phyloP scores from a whole-genome alignment of 2,888 invertebrate genomes.

The Apamea epomidion region DNA sequence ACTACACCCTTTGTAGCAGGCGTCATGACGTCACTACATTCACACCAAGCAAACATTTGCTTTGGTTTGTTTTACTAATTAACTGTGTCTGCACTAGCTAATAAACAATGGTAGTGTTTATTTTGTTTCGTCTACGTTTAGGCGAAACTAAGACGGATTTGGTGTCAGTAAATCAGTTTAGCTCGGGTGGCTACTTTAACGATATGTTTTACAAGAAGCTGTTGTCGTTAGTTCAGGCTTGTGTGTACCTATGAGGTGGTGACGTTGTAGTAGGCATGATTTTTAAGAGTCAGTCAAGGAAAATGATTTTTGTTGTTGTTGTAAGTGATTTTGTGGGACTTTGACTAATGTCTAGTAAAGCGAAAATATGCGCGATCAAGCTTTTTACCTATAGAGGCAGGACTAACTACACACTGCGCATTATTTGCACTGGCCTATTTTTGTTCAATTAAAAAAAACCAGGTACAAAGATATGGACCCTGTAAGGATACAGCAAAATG shows the following conservation, averaged over 20 bases:
- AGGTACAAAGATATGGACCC: too few species aligned
- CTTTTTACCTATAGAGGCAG: neutral
- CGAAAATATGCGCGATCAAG: neutral
- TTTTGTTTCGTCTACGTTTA: conserved; percentile 71
- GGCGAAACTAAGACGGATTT: conserved; percentile 41
- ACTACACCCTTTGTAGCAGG: conserved; percentile 70
- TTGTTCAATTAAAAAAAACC: too few species aligned
- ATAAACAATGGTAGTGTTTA: conserved; percentile 58
- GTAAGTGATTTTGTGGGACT: conserved; percentile 6
- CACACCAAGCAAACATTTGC: conserved; percentile 72
- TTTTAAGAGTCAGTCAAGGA: conserved; percentile 13
- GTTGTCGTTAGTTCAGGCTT: conserved; percentile 5
- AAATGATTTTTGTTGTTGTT: conserved; percentile 12
- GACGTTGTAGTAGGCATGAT: neutral
- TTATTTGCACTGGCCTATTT: too few species aligned
- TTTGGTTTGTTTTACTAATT: conserved; percentile 69
- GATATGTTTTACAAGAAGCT: conserved; percentile 9
- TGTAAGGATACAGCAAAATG: too few species aligned
- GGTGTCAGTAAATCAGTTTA: conserved; percentile 9
- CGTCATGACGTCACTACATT: conserved; percentile 59
- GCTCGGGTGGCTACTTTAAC: conserved; percentile 13
- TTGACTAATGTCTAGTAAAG: neutral
- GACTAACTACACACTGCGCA: too few species aligned
- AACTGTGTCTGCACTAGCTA: conserved; percentile 64
- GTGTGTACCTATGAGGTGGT: neutral